phyloP scores from a whole-genome alignment of 2,113 vertebrate genomes.

The Entomyzon cyanotis region DNA sequence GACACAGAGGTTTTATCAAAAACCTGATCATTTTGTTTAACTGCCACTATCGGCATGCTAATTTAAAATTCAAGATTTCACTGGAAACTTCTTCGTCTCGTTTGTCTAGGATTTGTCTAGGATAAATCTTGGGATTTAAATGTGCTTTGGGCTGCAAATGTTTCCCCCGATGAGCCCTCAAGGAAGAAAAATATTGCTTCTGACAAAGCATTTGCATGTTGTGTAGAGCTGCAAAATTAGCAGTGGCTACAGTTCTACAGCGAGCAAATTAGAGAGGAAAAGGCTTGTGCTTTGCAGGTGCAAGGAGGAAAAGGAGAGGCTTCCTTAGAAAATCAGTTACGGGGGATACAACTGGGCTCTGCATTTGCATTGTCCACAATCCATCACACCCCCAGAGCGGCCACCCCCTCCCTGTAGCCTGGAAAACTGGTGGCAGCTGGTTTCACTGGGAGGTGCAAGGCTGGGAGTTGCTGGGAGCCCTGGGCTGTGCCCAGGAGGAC shows the following conservation, averaged over 20 bases:
- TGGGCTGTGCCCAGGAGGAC: background rate
- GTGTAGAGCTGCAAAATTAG: conserved; percentile 36
- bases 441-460: background rate
- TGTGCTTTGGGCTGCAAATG: background rate
- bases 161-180: background rate
- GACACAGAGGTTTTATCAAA: background rate
- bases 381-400: background rate
- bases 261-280: background rate
- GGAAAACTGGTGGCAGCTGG: background rate
- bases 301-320: background rate
- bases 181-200: background rate
- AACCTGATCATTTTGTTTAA: background rate
- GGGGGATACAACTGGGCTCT: background rate
- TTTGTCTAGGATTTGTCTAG: background rate
- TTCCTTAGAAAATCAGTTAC: background rate
- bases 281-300: background rate
- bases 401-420: background rate
- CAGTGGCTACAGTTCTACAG: background rate
- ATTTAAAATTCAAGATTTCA: background rate
- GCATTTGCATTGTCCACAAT: background rate
- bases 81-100: rapidly evolving
- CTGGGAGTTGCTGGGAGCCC: background rate
- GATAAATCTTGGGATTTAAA: background rate
- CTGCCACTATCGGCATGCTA: background rate
- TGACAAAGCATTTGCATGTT: conserved; percentile 50